Evolutionary conservation across 64 coral and sea anemone species (phyloP), one percentile per base, ranked within the genome.

Genomic region (Platygyra sinensis): DNA sequence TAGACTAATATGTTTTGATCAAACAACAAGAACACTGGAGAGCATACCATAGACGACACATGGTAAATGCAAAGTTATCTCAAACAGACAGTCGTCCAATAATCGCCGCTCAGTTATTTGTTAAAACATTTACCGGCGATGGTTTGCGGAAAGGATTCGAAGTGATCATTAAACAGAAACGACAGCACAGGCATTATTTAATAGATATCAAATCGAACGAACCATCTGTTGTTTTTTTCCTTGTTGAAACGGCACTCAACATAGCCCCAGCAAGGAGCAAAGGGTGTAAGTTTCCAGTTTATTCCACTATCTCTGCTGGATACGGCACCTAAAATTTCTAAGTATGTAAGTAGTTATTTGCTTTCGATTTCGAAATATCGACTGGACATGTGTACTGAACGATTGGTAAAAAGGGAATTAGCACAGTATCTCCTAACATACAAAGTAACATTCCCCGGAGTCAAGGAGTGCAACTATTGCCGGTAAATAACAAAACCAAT

Each of bases 161-260:
- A 63, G 17, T 81, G 28, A 19, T 32, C 28, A 79, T 79, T 54
- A 77, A 5, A 46, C 3, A 46, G 39, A 77, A n/a, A 77, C 51
- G 12, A 30, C 4, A 51, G 50, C n/a, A 20, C 9, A 62, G 55
- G 20, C 59, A 81, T 81, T 81, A 30, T 63, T 63, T 31, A 81
- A 81, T 60, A 30, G 57, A 59, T 62, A 81, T 29, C 54, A 81
- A 81, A 62, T 61, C 22, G 22, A n/a, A 27, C 62, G 63, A 50
- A 51, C 38, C 81, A 85, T 85, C 81, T 67, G 62, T 71, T 85
- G 60, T 85, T 85, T 85, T n/a, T 71, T 11, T 24, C 11, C 62
- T 85, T 72, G 22, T 72, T 71, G 62, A 71, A n/a, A 69, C 19
- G 31, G 9, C 39, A 13, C 19, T 63, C 22, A 51, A 85, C 69